Percentiles rank a stretch among this genome's conserved stretches.
These are phyloP conservation scores for Pygocentrus nattereri DNA, from an alignment of 2,797 vertebrate species.

Conservation along the genomic window DNA sequence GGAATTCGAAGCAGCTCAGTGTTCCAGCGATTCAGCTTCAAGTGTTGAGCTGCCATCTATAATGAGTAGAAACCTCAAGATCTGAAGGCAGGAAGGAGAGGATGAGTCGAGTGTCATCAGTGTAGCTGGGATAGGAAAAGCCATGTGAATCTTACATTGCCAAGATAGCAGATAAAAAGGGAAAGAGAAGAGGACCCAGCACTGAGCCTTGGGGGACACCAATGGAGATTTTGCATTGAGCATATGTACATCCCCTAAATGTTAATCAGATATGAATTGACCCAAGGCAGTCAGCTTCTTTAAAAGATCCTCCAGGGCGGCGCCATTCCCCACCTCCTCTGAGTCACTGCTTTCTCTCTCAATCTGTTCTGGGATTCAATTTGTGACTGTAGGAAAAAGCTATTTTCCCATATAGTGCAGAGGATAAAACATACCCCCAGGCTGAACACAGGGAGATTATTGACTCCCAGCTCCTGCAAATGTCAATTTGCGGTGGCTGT, in stretches of 20 bases:
- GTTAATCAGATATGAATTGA: too few relatives aligned
- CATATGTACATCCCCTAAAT: too few relatives aligned
- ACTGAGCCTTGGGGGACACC: too few relatives aligned
- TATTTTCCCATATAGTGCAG: conserved; percentile 29
- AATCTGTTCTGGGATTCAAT: conserved; percentile 26
- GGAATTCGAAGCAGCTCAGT: too few relatives aligned
- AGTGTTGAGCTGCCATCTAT: too few relatives aligned
- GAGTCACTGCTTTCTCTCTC: background rate
- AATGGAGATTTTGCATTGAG: too few relatives aligned
- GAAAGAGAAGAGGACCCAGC: too few relatives aligned
- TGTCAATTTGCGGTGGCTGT: conserved; percentile 38
- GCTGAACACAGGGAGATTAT: conserved; percentile 60
- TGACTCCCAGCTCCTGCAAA: conserved; percentile 52
- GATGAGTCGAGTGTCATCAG: background rate
- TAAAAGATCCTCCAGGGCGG: too few relatives aligned
- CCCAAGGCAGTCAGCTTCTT: background rate
- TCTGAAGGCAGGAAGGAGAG: background rate
- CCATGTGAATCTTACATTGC: background rate
- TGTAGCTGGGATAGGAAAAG: background rate
- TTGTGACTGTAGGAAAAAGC: conserved; percentile 25
- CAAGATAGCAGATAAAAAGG: too few relatives aligned
- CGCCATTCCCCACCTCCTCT: background rate
- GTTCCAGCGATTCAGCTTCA: too few relatives aligned
- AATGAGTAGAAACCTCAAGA: background rate
- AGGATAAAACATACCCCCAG: conserved; percentile 62